Evolutionary conservation across 2,888 invertebrate species (phyloP).

Genomic region (Lasioglossum malachurum): DNA sequence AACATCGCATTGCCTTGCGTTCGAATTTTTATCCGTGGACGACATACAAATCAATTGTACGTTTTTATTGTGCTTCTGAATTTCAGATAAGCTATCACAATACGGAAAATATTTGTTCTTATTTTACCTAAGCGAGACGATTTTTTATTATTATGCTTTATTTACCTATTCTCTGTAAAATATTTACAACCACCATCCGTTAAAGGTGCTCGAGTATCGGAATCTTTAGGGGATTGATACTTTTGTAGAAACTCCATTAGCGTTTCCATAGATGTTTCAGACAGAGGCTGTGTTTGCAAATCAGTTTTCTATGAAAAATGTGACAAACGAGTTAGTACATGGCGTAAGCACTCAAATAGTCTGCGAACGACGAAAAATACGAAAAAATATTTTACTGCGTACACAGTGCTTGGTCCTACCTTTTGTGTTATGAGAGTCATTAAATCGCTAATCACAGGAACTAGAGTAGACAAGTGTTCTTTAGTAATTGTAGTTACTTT

Average conservation of each 20-base stretch:
- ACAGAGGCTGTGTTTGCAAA: constrained; percentile 53
- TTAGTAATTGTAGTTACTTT: constrained; percentile 58
- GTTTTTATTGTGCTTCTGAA: constrained; percentile 65
- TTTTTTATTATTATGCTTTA: constrained; percentile 8
- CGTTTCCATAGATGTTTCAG: constrained; percentile 68
- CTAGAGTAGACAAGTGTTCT: constrained; percentile 74
- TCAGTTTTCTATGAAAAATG: constrained; percentile 60
- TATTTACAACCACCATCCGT: constrained; percentile 25
- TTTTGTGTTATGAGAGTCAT: constrained; percentile 76
- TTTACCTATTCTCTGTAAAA: constrained; percentile 54
- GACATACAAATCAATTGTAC: constrained; percentile 73
- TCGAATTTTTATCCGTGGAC: constrained; percentile 57
- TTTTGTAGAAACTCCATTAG: constrained; percentile 72
- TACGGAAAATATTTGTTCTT: constrained; percentile 31
- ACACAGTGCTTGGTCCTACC: constrained; percentile 56
- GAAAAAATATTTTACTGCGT: neutral
- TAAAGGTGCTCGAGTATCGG: constrained; percentile 39
- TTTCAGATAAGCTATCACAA: constrained; percentile 40
- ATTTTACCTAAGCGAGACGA: neutral
- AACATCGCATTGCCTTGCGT: constrained; percentile 59
- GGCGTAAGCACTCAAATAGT: neutral
- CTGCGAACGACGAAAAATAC: neutral
- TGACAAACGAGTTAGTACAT: neutral
- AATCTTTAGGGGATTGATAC: constrained; percentile 59
- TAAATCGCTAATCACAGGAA: constrained; percentile 79